Percentiles rank a stretch among this genome's conserved stretches.
Evolutionary conservation across 1,140 invertebrate genomes (phyloP).

Genomic region (Coenobita brevimanus): DNA sequence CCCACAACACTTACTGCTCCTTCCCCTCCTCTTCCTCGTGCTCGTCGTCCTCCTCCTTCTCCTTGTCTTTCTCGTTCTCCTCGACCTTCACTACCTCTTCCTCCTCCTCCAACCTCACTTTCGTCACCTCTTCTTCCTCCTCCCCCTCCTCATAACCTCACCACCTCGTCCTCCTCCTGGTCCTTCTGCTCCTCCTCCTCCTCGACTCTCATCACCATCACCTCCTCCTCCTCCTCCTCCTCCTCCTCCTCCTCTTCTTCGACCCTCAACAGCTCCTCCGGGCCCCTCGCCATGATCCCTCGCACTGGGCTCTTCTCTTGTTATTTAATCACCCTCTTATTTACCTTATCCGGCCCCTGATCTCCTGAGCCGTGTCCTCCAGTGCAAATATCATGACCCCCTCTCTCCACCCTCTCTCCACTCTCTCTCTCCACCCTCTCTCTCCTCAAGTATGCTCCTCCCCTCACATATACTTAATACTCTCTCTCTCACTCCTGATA

Average conservation of each 20-base stretch:
- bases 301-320: slow-evolving; percentile 23
- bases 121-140: background rate
- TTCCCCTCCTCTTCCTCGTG: no score
- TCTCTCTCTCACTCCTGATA: background rate
- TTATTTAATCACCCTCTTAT: slow-evolving; percentile 43
- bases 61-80: background rate
- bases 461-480: slow-evolving; percentile 34
- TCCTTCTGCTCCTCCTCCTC: background rate
- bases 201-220: background rate
- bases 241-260: background rate
- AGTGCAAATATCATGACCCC: no score
- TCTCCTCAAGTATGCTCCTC: slow-evolving; percentile 17
- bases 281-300: slow-evolving; percentile 18
- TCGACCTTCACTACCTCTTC: background rate
- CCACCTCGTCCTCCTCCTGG: background rate
- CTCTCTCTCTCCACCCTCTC: background rate
- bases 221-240: background rate
- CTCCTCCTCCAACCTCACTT: background rate
- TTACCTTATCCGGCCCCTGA: slow-evolving; percentile 28
- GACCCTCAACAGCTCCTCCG: background rate
- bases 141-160: background rate
- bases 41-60: no score
- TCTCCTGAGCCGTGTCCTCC: slow-evolving; percentile 11
- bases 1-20: no score
- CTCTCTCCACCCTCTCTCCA: no score